Evolutionary conservation across 1,140 invertebrate species (phyloP), one percentile per base, ranked within the genome.

Genomic region (Mesaphorura yosii): DNA sequence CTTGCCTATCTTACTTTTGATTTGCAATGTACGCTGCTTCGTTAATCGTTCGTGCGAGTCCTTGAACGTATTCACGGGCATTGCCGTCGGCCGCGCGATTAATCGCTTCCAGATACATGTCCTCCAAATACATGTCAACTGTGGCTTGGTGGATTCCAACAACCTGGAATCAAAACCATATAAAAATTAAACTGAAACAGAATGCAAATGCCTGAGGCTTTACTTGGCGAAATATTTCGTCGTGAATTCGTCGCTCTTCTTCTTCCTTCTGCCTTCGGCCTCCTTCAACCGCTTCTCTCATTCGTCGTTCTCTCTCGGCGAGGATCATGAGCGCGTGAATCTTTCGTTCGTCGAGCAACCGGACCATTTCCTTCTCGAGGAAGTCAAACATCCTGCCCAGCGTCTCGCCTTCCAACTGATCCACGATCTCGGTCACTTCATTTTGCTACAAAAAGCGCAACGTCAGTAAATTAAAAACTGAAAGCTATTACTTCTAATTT

Each of bases 211-310:
- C 27, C n/a, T 39, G 31, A 20, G 7, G 26, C 25, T 10, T 40
- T 3, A 73, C 78, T 72, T 83, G 78, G 64, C 77, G 79, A 64
- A 84, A 86, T 64, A 85, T 79, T 69, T 85, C 81, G 61, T 86
- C 82, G 45, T 84, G 77, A 67, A 84, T 81, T 49, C 74, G 66
- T 37, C 80, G 67, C 22, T 78, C 67, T 55, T 78, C 72, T 52
- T 80, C 73, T 64, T 85, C 82, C 37, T 75, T 69, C 66, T 86
- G 82, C 29, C 81, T 67, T 50, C 75, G 70, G 1, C 82, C 80
- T 38, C 77, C 79, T 68, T 85, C 82, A 34, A 76, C 77, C 0
- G 81, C 81, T 68, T 86, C 82, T n/a, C 78, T 70, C 63, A 77
- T 75, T 23, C 75, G 65, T 53, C 81, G 73, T 58, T 82, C 77